Percentiles rank a stretch among this genome's conserved stretches.
These are phyloP conservation scores for Donacobius atricapilla DNA, from an alignment of 2,113 vertebrate species.

Conservation along the genomic window DNA sequence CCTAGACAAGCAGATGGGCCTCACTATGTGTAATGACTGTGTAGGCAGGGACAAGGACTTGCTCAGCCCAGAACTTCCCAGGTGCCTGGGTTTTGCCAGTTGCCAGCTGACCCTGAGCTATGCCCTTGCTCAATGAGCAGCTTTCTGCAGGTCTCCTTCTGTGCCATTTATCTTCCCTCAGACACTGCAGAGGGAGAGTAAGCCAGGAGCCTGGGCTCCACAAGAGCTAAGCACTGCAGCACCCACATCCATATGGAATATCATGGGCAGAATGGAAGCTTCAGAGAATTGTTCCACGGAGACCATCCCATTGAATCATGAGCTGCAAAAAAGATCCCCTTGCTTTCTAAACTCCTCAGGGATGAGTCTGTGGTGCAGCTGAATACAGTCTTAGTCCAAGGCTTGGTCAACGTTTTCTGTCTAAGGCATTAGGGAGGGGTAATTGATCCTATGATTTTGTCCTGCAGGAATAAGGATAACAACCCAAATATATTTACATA, in stretches of 20 bases:
- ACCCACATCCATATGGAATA: background rate
- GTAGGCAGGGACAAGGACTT: background rate
- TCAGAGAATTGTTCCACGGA: background rate
- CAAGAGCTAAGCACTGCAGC: background rate
- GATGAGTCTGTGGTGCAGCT: background rate
- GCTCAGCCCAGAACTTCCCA: background rate
- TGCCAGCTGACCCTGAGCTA: background rate
- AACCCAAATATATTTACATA: background rate
- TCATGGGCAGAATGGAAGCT: background rate
- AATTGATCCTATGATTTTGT: background rate
- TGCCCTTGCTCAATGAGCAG: background rate
- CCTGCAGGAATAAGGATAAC: background rate
- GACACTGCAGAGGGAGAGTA: background rate
- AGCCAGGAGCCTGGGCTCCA: background rate
- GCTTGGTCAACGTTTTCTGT: background rate
- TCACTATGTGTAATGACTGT: background rate
- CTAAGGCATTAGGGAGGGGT: background rate
- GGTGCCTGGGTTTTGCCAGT: background rate
- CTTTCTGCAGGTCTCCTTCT: background rate
- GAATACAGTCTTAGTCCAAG: background rate
- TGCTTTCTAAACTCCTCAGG: background rate
- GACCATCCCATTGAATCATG: background rate
- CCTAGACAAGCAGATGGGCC: background rate
- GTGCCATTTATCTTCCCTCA: background rate
- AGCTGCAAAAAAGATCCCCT: background rate